Base-by-base conservation (phyloP, 2,113 vertebrate species). In the Oriolus oriolus region DNA sequence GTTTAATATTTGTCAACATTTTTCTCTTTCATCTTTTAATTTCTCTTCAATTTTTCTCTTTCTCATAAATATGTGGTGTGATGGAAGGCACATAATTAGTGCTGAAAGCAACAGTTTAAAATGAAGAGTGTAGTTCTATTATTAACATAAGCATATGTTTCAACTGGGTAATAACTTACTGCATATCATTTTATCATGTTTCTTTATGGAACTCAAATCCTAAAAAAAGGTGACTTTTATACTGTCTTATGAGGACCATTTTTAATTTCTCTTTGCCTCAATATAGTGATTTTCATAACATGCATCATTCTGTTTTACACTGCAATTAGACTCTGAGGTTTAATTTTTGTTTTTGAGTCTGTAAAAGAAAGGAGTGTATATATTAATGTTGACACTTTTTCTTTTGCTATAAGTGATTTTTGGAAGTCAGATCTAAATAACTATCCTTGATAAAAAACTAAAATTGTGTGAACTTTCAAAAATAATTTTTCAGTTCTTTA, bases 1-100 rank as follows among this genome's bases (percentile, higher is more conserved):
- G 18, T 41, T 91, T 85, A 52, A 37, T 73, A 79, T 94, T 91
- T 96, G 60, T 89, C 57, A 93, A 76, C n/a, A 69, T 60, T 93
- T 89, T 84, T 84, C 20, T 63, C 39, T 89, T 87, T 89, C 21
- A 69, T 82, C 24, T 76, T 87, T 85, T 87, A 79, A 87, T 89
- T 93, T 89, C 10, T 13, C 10, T 60, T 76, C 1, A n/a, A 37
- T 63, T 90, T 56, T 61, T 49, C 70, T 74, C 45, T 81, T 82
- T 45, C 45, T 85, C 26, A 24, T 49, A 64, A 89, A 59, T 79
- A n/a, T 27, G 61, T 45, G 19, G 6, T 60, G 8, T 0, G 6
- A 65, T 1, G 1, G 76, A 74, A 89, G 37, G 23, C 22, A 53
- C 77, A 45, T 59, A 82, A 87, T 75, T 57, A 81, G 16, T 65